These are phyloP conservation scores for Papilio protenor DNA, from an alignment of 2,888 invertebrate species.

Conservation along the genomic window DNA sequence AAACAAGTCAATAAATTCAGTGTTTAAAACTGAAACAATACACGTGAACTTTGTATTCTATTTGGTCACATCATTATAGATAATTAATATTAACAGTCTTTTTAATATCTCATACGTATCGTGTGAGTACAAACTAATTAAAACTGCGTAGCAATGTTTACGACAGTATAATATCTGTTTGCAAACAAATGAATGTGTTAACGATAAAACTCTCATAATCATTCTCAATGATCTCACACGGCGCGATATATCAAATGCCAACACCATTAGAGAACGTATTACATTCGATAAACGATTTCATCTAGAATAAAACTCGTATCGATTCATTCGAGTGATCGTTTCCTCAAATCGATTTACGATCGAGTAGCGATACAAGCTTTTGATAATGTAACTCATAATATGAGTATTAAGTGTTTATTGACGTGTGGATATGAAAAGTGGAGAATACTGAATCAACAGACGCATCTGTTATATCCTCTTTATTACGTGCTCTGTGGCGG, in stretches of 20 bases:
- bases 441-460: constrained; percentile 35
- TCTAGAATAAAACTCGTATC: constrained; percentile 30
- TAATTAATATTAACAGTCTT: neutral
- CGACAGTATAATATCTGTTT: constrained; percentile 11
- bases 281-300: constrained; percentile 28
- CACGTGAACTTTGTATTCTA: neutral
- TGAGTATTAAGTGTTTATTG: constrained; percentile 42
- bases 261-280: constrained; percentile 24
- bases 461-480: constrained; percentile 40
- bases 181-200: constrained; percentile 13
- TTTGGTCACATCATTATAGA: neutral
- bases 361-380: constrained; percentile 20
- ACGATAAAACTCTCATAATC: constrained; percentile 18
- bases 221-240: constrained; percentile 9
- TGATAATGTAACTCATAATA: constrained; percentile 36
- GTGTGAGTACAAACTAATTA: neutral
- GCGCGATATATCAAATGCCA: constrained; percentile 26
- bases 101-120: constrained; percentile 3
- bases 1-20: neutral
- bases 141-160: neutral
- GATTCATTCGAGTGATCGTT: constrained; percentile 20
- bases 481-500: constrained; percentile 36
- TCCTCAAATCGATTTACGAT: constrained; percentile 30
- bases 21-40: neutral
- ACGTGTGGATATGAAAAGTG: constrained; percentile 39